Conservation (phyloP, 2,888 invertebrate species). For the Apodemia hepburni region DNA sequence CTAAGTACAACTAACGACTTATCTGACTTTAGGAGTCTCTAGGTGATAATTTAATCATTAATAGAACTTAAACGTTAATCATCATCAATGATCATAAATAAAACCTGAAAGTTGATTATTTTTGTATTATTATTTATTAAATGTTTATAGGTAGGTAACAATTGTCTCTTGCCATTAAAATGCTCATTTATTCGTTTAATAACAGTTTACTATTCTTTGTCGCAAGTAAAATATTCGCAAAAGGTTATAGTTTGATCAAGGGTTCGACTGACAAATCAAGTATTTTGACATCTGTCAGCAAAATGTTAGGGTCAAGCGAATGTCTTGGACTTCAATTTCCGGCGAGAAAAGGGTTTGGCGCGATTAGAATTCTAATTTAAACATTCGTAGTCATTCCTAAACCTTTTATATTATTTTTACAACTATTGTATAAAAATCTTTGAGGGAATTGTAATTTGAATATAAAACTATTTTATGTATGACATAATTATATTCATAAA, state of each 20-base stretch:
- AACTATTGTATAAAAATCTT: not conserved
- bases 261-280: conserved; percentile 18
- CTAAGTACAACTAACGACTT: no score
- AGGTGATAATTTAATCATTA: no score
- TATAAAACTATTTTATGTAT: not conserved
- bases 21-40: no score
- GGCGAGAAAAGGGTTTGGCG: conserved; percentile 48
- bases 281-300: conserved; percentile 64
- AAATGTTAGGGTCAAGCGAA: conserved; percentile 60
- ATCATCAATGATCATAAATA: no score
- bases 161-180: no score
- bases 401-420: conserved; percentile 1
- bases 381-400: conserved; percentile 13
- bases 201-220: not conserved
- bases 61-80: no score
- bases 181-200: no score
- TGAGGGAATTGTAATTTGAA: not conserved
- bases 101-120: no score
- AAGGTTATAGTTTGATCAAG: not conserved
- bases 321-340: conserved; percentile 67
- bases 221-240: conserved; percentile 15
- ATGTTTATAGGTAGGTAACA: no score
- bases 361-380: conserved; percentile 59
- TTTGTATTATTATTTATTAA: no score
- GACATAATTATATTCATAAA: no score